These are phyloP conservation scores for Cheilosia pagana DNA, from an alignment of 2,888 invertebrate genomes.

Conservation along the genomic window DNA sequence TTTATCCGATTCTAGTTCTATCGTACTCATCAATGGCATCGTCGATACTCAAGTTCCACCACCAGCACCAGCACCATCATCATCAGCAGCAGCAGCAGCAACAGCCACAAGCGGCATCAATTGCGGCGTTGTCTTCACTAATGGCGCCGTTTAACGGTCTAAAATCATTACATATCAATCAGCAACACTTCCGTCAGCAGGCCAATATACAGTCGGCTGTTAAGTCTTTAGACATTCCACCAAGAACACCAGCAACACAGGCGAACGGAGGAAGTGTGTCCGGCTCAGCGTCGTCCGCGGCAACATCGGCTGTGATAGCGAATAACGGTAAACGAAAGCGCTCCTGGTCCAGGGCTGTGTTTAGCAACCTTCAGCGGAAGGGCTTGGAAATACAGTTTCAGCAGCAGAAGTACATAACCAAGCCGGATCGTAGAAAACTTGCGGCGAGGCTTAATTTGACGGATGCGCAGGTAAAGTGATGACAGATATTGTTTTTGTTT, in stretches of 20 bases:
- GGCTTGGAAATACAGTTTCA: conserved; percentile 96
- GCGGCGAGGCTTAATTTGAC: conserved; percentile 96
- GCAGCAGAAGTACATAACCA: conserved; percentile 97
- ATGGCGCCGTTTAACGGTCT: conserved; percentile 79
- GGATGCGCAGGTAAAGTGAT: conserved; percentile 91
- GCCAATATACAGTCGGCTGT: conserved; percentile 76
- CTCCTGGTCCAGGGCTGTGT: conserved; percentile 97
- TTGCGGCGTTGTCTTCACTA: conserved; percentile 76
- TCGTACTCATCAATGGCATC: conserved; percentile 71
- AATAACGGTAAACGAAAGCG: conserved; percentile 89
- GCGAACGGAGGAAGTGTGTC: conserved; percentile 43
- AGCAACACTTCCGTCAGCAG: conserved; percentile 77
- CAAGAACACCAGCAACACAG: conserved; percentile 68
- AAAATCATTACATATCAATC: conserved; percentile 79
- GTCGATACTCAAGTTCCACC: conserved; percentile 64
- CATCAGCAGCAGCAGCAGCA: conserved; percentile 75
- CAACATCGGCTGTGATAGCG: conserved; percentile 38
- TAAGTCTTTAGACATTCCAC: conserved; percentile 78
- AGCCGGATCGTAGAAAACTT: conserved; percentile 95
- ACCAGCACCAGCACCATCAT: conserved; percentile 72
- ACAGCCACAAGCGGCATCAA: conserved; percentile 73
- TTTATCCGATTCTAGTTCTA: conserved; percentile 54
- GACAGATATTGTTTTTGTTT: neutral
- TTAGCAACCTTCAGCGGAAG: conserved; percentile 96
- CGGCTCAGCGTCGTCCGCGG: conserved; percentile 53